Evolutionary conservation across 2,797 vertebrate genomes (phyloP).

Genomic region (Sebastes hubbsi): DNA sequence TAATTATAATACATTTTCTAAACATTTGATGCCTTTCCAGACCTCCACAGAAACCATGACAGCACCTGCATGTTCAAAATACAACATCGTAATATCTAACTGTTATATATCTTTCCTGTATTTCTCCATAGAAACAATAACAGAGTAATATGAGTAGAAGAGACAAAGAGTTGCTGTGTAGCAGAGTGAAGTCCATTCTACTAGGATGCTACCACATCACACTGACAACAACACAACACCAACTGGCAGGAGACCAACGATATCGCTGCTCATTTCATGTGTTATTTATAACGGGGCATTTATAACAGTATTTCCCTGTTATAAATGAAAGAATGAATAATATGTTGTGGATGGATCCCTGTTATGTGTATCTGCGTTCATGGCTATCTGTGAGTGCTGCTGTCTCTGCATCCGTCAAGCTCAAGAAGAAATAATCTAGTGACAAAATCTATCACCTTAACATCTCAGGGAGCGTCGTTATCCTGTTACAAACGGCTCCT

Average conservation of each 20-base stretch:
- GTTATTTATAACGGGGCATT: background rate
- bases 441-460: conserved; percentile 53
- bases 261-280: conserved; percentile 8
- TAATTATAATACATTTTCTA: background rate
- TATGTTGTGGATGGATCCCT: background rate
- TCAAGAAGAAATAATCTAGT: background rate
- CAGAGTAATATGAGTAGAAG: background rate
- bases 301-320: background rate
- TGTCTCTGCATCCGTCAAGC: conserved; percentile 16
- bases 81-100: background rate
- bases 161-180: conserved; percentile 1
- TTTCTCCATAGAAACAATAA: background rate
- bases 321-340: background rate
- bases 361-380: background rate
- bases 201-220: conserved; percentile 11
- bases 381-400: background rate
- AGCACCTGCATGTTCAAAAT: background rate
- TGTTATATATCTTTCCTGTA: background rate
- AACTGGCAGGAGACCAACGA: conserved; percentile 30
- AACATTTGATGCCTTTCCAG: background rate
- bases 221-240: conserved; percentile 8
- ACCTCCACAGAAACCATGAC: background rate
- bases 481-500: conserved; percentile 63
- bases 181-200: conserved; percentile 9
- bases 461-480: conserved; percentile 49